Conservation (phyloP, 1,140 invertebrate species). For the Drosophila chauvacae region DNA sequence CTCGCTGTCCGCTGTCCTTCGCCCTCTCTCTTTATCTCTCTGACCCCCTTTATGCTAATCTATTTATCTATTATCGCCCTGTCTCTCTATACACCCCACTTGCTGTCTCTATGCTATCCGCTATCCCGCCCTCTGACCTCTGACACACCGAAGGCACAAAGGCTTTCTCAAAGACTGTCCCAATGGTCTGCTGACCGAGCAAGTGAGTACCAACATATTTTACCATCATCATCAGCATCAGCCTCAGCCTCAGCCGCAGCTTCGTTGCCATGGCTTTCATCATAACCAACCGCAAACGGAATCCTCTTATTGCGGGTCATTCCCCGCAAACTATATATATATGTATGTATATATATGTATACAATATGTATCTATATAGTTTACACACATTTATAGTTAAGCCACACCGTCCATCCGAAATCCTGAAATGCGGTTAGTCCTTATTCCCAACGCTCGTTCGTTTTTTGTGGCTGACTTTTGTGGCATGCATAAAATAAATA, state of each 20-base stretch:
- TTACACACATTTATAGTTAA: slow-evolving; percentile 56
- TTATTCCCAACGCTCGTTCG: slow-evolving; percentile 6
- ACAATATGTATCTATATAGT: slow-evolving; percentile 3
- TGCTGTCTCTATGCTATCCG: slow-evolving; percentile 57
- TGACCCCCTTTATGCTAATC: slow-evolving; percentile 27
- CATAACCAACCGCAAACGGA: slow-evolving; percentile 36
- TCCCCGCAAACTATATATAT: slow-evolving; percentile 14
- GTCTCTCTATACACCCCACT: slow-evolving; percentile 33
- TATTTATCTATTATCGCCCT: slow-evolving; percentile 25
- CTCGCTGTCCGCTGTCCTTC: slow-evolving; percentile 8
- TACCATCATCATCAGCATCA: slow-evolving; percentile 9
- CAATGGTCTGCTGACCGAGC: slow-evolving; percentile 95
- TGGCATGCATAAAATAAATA: slow-evolving; percentile 45
- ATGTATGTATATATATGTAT: slow-evolving; percentile 20
- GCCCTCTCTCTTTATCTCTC: background rate
- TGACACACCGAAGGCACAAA: slow-evolving; percentile 91
- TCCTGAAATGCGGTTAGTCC: slow-evolving; percentile 27
- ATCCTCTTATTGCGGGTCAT: slow-evolving; percentile 41
- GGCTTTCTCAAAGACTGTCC: slow-evolving; percentile 97
- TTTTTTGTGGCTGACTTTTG: slow-evolving; percentile 55
- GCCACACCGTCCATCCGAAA: slow-evolving; percentile 12
- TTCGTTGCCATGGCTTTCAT: slow-evolving; percentile 14
- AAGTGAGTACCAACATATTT: slow-evolving; percentile 87
- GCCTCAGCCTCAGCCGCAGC: background rate
- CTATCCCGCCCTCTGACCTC: slow-evolving; percentile 47